Evolutionary conservation across 2,888 invertebrate species (phyloP).

Genomic region (Noctuana brunneofusca): DNA sequence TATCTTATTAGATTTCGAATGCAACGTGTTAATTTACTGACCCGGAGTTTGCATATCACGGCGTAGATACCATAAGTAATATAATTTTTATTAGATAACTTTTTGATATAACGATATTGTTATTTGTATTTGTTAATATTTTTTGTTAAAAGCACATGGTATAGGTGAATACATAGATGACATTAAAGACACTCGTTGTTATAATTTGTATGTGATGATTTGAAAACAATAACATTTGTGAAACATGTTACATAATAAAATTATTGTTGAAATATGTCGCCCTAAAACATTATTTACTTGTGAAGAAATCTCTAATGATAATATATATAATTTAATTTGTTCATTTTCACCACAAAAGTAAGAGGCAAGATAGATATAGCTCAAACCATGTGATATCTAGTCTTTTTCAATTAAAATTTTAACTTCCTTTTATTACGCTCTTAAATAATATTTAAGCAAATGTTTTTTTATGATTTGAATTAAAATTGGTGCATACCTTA

Average conservation of each 20-base stretch:
- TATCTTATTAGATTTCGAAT: constrained; percentile 12
- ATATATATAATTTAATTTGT: constrained; percentile 10
- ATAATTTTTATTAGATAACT: constrained; percentile 35
- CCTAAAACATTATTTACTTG: constrained; percentile 3
- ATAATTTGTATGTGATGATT: constrained; percentile 27
- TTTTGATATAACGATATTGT: constrained; percentile 35
- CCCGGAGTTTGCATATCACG: constrained; percentile 34
- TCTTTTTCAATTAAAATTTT: constrained; percentile 67
- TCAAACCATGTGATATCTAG: constrained; percentile 82
- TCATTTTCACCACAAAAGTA: constrained; percentile 38
- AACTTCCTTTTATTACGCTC: constrained; percentile 54
- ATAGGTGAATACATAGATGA: constrained; percentile 19
- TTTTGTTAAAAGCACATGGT: constrained; percentile 31
- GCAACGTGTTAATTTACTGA: constrained; percentile 27
- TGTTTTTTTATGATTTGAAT: constrained; percentile 35
- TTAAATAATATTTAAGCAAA: constrained; percentile 41
- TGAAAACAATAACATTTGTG: constrained; percentile 10
- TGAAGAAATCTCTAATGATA: constrained; percentile 19
- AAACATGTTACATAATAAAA: constrained; percentile 3
- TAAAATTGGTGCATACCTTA: constrained; percentile 24
- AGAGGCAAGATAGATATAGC: constrained; percentile 68
- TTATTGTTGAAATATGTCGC: constrained; percentile 16
- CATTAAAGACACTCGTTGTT: constrained; percentile 23
- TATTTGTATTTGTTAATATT: constrained; percentile 32
- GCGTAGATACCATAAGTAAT: constrained; percentile 35